Conservation (phyloP, 2,888 invertebrate species). For the Caenorhabditis plicata region DNA sequence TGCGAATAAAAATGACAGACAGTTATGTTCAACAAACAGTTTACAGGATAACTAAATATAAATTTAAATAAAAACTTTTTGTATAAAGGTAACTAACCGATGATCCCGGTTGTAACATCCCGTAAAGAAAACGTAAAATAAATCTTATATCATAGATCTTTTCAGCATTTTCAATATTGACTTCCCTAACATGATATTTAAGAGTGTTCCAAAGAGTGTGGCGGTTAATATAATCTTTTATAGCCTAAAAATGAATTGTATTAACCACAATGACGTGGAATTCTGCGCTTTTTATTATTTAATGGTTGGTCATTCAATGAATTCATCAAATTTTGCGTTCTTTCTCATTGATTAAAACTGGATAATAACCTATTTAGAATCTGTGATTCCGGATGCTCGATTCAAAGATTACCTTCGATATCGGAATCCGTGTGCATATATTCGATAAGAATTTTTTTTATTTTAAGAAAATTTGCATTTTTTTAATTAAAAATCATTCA, state of each 20-base stretch:
- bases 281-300: neutral
- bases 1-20: constrained; percentile 49
- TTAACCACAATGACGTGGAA: neutral
- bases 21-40: constrained; percentile 46
- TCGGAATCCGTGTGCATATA: too few relatives aligned
- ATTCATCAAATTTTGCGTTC: neutral
- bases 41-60: constrained; percentile 45
- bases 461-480: too few relatives aligned
- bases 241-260: constrained; percentile 11
- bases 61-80: neutral
- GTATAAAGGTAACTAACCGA: constrained; percentile 26
- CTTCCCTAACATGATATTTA: constrained; percentile 28
- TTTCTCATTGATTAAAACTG: too few relatives aligned
- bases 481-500: too few relatives aligned
- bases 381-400: too few relatives aligned
- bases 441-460: too few relatives aligned
- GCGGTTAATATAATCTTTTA: constrained; percentile 22
- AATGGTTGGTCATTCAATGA: neutral
- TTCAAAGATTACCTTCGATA: too few relatives aligned
- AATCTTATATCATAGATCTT: constrained; percentile 36
- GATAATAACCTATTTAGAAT: too few relatives aligned
- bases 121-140: constrained; percentile 41
- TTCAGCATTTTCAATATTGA: constrained; percentile 15
- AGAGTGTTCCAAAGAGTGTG: constrained; percentile 28
- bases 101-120: constrained; percentile 38